Evolutionary conservation across 2,888 invertebrate species (phyloP).

Genomic region (Zeuzera pyrina): DNA sequence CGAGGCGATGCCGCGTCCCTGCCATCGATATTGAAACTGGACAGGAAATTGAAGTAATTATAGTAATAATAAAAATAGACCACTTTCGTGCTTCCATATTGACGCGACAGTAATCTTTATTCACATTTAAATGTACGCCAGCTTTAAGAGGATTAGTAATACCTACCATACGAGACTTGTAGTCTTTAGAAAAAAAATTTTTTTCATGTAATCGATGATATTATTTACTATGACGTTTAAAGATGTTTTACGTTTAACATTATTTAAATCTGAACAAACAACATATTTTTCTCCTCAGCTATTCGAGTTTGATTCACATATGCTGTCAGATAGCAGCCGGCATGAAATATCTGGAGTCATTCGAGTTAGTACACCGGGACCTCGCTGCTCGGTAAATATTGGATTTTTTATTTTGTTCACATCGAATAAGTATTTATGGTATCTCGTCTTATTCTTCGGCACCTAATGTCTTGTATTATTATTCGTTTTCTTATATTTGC

Average conservation of each 20-base stretch:
- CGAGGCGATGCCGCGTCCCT: slow-evolving; percentile 91
- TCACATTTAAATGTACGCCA: not conserved
- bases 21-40: slow-evolving; percentile 75
- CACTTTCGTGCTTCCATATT: no score
- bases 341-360: slow-evolving; percentile 93
- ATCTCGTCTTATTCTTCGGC: not conserved
- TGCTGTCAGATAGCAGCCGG: slow-evolving; percentile 92
- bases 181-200: no score
- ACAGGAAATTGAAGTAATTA: slow-evolving; percentile 68
- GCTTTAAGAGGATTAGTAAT: not conserved
- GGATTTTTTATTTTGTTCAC: not conserved
- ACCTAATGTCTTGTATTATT: not conserved
- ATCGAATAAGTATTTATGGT: slow-evolving; percentile 1
- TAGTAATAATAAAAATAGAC: no score
- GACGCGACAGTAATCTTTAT: not conserved
- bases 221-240: no score
- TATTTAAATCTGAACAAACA: not conserved
- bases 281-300: slow-evolving; percentile 71
- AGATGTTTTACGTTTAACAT: no score
- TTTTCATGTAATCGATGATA: no score
- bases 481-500: not conserved
- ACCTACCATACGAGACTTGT: no score
- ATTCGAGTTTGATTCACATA: slow-evolving; percentile 87
- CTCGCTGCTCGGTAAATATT: slow-evolving; percentile 82
- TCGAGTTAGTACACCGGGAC: slow-evolving; percentile 92